A percentile compares a stretch with the other conserved stretches of the same genome.
phyloP scores from a whole-genome alignment of 1,140 invertebrate species.

The Ptiloglossa arizonensis region DNA sequence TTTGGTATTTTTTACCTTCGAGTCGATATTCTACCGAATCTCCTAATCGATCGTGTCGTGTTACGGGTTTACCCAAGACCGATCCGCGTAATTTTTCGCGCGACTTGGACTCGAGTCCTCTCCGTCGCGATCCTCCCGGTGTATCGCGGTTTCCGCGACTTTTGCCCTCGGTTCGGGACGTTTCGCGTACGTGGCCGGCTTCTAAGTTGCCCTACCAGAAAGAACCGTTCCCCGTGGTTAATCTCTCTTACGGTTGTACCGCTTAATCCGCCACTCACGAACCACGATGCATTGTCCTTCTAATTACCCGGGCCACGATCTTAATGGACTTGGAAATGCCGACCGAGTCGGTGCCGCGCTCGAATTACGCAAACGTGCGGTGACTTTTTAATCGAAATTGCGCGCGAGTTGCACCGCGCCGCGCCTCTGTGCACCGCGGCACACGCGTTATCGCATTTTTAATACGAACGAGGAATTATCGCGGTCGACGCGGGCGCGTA shows the following conservation, averaged over 20 bases:
- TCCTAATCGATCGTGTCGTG: too few species aligned
- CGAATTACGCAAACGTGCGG: slow-evolving; percentile 42
- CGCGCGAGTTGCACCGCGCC: too few species aligned
- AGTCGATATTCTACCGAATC: slow-evolving; percentile 20
- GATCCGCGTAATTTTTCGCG: slow-evolving; percentile 26
- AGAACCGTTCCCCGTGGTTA: slow-evolving; percentile 34
- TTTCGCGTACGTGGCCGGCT: slow-evolving; percentile 39
- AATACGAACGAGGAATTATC: slow-evolving; percentile 1
- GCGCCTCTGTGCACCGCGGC: too few species aligned
- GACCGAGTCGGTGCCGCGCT: slow-evolving; percentile 22
- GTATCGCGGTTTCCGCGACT: neutral
- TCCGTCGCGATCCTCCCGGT: neutral
- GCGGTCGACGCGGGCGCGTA: neutral
- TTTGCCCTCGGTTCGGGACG: slow-evolving; percentile 6
- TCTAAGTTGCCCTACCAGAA: slow-evolving; percentile 35
- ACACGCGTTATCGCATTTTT: neutral
- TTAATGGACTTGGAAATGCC: slow-evolving; percentile 54
- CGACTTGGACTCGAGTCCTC: too few species aligned
- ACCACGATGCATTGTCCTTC: slow-evolving; percentile 46
- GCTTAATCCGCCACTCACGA: slow-evolving; percentile 49
- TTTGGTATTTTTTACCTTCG: too few species aligned
- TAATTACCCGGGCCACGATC: slow-evolving; percentile 47
- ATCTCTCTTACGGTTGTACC: slow-evolving; percentile 25
- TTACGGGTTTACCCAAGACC: too few species aligned
- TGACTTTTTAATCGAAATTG: slow-evolving; percentile 26